Evolutionary conservation across 64 coral and sea anemone genomes (phyloP).

Genomic region (Dendrophyllia cribrosa): DNA sequence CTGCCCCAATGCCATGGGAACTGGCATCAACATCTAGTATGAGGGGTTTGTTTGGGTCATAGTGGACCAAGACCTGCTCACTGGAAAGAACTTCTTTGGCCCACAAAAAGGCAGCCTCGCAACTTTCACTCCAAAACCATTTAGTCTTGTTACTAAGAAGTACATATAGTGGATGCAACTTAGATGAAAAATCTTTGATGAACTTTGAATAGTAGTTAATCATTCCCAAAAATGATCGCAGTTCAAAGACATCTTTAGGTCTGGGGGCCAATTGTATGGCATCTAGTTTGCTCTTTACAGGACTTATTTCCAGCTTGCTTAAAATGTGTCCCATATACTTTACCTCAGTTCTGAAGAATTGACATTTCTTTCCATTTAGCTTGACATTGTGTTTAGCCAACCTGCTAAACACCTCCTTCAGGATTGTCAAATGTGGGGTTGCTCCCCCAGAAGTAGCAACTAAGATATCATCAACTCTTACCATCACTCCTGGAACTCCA

Average conservation of each 20-base stretch:
- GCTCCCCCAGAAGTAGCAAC: too few relatives aligned
- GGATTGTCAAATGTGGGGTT: too few relatives aligned
- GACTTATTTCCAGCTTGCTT: conserved; percentile 45
- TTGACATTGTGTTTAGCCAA: conserved; percentile 38
- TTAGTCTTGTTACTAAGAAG: conserved; percentile 46
- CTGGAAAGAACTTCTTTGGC: conserved; percentile 44
- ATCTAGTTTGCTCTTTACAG: conserved; percentile 38
- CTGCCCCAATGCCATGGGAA: conserved; percentile 34
- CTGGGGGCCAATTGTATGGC: conserved; percentile 26
- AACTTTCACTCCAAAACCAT: conserved; percentile 30
- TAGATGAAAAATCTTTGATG: conserved; percentile 51
- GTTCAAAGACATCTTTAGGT: conserved; percentile 45
- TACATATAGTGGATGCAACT: conserved; percentile 46
- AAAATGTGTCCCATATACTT: conserved; percentile 67
- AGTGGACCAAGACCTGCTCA: conserved; percentile 41
- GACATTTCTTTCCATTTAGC: conserved; percentile 24
- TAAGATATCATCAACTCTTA: too few relatives aligned
- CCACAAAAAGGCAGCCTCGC: conserved; percentile 26
- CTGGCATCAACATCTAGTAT: conserved; percentile 49
- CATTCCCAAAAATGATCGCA: conserved; percentile 34
- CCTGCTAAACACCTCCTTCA: too few relatives aligned
- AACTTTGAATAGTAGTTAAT: conserved; percentile 64
- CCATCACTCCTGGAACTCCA: too few relatives aligned
- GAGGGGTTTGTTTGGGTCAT: conserved; percentile 28
- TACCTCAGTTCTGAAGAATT: conserved; percentile 18